Evolutionary conservation across 2,888 invertebrate species (phyloP).

Genomic region (Melitaea athalia): DNA sequence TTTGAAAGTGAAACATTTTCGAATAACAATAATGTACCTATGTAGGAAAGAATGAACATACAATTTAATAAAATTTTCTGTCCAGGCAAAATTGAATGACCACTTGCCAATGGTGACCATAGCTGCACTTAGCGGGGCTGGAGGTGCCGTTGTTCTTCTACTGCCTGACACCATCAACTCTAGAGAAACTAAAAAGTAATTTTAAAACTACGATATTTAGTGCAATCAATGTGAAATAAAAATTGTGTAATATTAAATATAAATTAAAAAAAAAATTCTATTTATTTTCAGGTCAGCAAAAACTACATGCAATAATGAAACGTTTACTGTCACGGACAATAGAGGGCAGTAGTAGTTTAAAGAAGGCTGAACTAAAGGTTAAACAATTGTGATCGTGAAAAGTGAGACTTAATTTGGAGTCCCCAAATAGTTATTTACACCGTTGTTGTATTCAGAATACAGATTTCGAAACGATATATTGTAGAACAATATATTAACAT

Average conservation of each 20-base stretch:
- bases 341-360: slow-evolving; percentile 63
- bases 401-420: slow-evolving; percentile 16
- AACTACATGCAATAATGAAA: slow-evolving; percentile 64
- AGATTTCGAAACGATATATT: too few relatives aligned
- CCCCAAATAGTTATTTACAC: too few relatives aligned
- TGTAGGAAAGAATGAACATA: too few relatives aligned
- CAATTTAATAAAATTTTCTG: neutral
- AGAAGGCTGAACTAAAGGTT: neutral
- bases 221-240: neutral
- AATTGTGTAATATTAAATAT: neutral
- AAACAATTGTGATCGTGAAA: slow-evolving; percentile 3
- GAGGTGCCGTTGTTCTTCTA: slow-evolving; percentile 87
- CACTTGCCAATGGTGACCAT: slow-evolving; percentile 87
- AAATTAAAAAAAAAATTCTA: neutral
- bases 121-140: slow-evolving; percentile 86
- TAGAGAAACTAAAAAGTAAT: slow-evolving; percentile 59
- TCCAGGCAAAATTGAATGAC: slow-evolving; percentile 84
- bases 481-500: too few relatives aligned
- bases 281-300: slow-evolving; percentile 43
- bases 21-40: too few relatives aligned
- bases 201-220: slow-evolving; percentile 2
- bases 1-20: too few relatives aligned
- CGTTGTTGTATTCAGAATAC: too few relatives aligned
- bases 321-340: slow-evolving; percentile 68
- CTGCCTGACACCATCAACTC: slow-evolving; percentile 87